Evolutionary conservation across 2,113 vertebrate species (phyloP).

Genomic region (Willisornis vidua): DNA sequence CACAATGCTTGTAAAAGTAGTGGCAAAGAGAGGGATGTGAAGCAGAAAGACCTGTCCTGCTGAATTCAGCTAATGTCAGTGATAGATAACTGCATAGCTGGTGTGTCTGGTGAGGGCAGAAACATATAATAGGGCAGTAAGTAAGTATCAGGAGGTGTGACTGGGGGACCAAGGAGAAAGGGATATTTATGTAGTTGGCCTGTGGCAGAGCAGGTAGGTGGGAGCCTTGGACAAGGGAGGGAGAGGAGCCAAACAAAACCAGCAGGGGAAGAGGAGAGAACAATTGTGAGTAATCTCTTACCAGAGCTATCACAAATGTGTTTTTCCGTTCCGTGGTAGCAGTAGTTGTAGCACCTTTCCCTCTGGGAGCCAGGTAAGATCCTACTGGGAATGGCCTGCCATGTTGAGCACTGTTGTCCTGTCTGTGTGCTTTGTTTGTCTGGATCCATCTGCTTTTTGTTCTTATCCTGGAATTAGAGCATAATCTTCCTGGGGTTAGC

Average conservation of each 20-base stretch:
- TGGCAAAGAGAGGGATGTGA: background rate
- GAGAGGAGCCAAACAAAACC: background rate
- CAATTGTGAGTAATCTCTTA: conserved; percentile 53
- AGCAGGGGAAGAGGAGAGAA: conserved; percentile 20
- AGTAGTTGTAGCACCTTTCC: conserved; percentile 33
- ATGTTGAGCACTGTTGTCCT: conserved; percentile 48
- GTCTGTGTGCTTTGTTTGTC: conserved; percentile 32
- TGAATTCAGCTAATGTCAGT: background rate
- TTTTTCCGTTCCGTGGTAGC: conserved; percentile 21
- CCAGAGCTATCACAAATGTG: background rate
- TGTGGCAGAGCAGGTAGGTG: background rate
- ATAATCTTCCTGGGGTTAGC: background rate
- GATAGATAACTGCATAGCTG: background rate
- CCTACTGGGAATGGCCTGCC: conserved; percentile 39
- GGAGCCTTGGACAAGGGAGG: background rate
- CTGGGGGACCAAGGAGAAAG: background rate
- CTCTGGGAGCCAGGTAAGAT: conserved; percentile 47
- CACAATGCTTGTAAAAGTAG: background rate
- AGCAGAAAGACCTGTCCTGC: background rate
- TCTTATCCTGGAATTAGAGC: conserved; percentile 14
- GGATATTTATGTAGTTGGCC: background rate
- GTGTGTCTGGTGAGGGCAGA: background rate
- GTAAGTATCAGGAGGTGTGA: background rate
- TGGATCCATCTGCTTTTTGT: conserved; percentile 54
- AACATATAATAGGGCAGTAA: background rate